phyloP scores from a whole-genome alignment of 2,797 vertebrate genomes.

The Arrhamphus sclerolepis region DNA sequence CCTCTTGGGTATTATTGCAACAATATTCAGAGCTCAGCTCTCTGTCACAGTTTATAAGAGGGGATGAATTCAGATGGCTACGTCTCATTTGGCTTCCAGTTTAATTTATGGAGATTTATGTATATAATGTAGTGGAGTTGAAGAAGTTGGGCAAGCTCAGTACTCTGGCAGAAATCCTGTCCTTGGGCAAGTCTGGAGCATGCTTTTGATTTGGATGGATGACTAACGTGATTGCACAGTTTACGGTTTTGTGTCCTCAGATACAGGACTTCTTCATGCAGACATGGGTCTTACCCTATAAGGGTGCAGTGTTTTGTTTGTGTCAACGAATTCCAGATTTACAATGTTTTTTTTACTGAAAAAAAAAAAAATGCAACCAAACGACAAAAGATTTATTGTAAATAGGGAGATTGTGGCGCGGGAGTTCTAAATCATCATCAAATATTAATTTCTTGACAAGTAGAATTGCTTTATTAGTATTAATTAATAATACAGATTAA shows the following conservation, averaged over 20 bases:
- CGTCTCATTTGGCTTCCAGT: slow-evolving; percentile 63
- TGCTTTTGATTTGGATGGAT: slow-evolving; percentile 52
- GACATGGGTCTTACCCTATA: slow-evolving; percentile 1
- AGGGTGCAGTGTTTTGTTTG: slow-evolving; percentile 2
- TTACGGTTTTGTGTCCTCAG: slow-evolving; percentile 29
- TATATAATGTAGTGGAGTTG: slow-evolving; percentile 57
- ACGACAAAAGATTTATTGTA: not conserved
- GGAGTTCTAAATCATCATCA: too few species aligned
- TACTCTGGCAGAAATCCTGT: slow-evolving; percentile 62
- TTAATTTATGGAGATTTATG: slow-evolving; percentile 76
- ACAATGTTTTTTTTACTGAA: not conserved
- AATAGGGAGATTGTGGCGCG: too few species aligned
- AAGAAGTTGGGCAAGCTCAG: slow-evolving; percentile 57
- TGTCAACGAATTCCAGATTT: not conserved
- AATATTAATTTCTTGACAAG: too few species aligned
- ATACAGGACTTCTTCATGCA: slow-evolving; percentile 30
- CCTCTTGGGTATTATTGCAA: slow-evolving; percentile 66
- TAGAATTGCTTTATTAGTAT: too few species aligned
- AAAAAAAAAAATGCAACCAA: not conserved
- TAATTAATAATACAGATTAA: too few species aligned
- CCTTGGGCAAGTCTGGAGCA: slow-evolving; percentile 51
- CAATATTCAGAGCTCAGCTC: slow-evolving; percentile 62
- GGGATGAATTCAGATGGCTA: slow-evolving; percentile 63
- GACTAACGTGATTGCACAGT: slow-evolving; percentile 46
- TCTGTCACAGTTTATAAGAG: slow-evolving; percentile 60